These are phyloP conservation scores for Limanda limanda DNA, from an alignment of 2,113 vertebrate species.

Conservation along the genomic window DNA sequence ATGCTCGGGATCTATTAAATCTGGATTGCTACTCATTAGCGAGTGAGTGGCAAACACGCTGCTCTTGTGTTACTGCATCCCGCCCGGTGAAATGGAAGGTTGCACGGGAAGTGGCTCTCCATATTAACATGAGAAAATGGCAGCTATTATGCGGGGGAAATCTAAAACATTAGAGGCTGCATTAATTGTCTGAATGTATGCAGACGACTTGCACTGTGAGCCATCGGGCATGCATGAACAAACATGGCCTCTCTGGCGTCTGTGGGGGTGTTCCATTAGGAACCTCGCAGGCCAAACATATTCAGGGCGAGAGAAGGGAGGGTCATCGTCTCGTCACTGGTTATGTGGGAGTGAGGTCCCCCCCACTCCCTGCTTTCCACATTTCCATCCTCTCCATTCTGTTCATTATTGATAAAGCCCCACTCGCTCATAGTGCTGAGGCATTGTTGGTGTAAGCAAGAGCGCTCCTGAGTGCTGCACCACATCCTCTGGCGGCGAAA, in stretches of 20 bases:
- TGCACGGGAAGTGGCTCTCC: conserved; percentile 43
- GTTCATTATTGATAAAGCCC: conserved; percentile 64
- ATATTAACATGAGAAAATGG: conserved; percentile 48
- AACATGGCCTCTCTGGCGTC: conserved; percentile 41
- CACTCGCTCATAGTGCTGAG: conserved; percentile 27
- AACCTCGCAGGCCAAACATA: conserved; percentile 24
- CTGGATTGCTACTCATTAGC: conserved; percentile 59
- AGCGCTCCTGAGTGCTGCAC: conserved; percentile 33
- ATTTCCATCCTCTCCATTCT: conserved; percentile 27
- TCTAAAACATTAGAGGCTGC: conserved; percentile 44
- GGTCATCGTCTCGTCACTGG: conserved; percentile 1
- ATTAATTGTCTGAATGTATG: conserved; percentile 66
- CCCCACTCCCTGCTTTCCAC: conserved; percentile 4
- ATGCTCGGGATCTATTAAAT: conserved; percentile 53
- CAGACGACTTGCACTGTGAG: conserved; percentile 33
- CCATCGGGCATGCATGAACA: conserved; percentile 55
- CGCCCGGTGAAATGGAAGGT: conserved; percentile 22
- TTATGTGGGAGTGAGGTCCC: conserved; percentile 18
- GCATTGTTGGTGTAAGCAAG: conserved; percentile 18
- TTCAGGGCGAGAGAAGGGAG: conserved; percentile 14
- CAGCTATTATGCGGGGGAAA: conserved; percentile 43
- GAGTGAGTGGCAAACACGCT: conserved; percentile 32
- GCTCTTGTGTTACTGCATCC: conserved; percentile 27
- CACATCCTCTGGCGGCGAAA: conserved; percentile 11
- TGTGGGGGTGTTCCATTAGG: conserved; percentile 60